Base-by-base conservation (phyloP, 2,113 vertebrate genomes). In the Propithecus coquereli region DNA sequence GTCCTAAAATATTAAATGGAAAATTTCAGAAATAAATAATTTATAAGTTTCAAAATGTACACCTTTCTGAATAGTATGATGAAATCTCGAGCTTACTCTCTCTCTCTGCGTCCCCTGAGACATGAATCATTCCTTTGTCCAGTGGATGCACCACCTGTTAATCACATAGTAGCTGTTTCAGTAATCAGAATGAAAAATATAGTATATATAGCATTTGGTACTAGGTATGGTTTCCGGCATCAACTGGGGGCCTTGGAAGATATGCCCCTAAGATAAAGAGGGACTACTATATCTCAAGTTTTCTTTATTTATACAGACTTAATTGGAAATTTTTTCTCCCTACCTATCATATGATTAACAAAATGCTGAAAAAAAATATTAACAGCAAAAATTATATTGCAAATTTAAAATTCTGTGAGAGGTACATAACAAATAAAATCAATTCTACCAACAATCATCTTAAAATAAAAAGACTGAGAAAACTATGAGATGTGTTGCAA, bases 391-490 rank as follows among this genome's bases (percentile, higher is more conserved):
- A 71, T 30, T 63, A 30, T 66, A 47, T 34, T 61, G 8, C 0
- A 91, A 80, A 59, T 22, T 81, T 77, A 63, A 77, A 54, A 63
- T 85, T 8, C 52, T 45, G 17, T 40, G 20, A 87, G 32, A 57
- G 3, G 6, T 3, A 74, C 11, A 87, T 25, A 71, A 45, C 70
- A 63, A 84, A 65, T 37, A 59, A 61, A 68, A 52, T 76, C 3
- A n/a, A 45, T 47, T 88, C 8, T 14, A 82, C n/a, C 14, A 50
- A 77, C 9, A 90, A 37, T 17, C 2, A 32, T 34, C 3, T 40
- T 81, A 37, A 97, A 93, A 74, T 80, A 74, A 87, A 45, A 16
- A 65, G 40, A 30, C 12, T 54, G 10, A 87, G 10, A 50, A 91
- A 95, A 87, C 10, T 6, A 93, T 59, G 12, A 70, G 8, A 34